Percentiles rank a stretch among this genome's conserved stretches.
Conservation (phyloP, 2,888 invertebrate species). For the Idaea biselata region DNA sequence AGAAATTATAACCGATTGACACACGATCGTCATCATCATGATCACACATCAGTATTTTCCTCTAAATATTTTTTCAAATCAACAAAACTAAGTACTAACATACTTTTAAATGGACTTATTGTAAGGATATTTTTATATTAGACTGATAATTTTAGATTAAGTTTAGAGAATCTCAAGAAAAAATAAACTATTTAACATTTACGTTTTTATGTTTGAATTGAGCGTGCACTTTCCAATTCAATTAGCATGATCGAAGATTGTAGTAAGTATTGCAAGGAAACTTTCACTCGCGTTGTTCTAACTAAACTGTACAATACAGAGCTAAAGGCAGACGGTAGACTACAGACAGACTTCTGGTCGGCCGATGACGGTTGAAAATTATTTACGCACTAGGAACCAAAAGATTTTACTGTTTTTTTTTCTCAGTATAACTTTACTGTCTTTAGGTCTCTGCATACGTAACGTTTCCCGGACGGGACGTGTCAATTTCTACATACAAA, state of each 20-base stretch:
- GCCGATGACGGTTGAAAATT: too few relatives aligned
- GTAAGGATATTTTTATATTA: slow-evolving; percentile 33
- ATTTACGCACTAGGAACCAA: too few relatives aligned
- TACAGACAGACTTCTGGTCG: too few relatives aligned
- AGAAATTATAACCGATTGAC: too few relatives aligned
- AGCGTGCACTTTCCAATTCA: slow-evolving; percentile 17
- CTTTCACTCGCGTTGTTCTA: slow-evolving; percentile 21
- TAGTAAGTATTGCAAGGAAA: slow-evolving; percentile 7
- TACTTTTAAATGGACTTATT: background rate
- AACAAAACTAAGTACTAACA: background rate
- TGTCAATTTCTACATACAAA: too few relatives aligned
- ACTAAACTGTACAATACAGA: slow-evolving; percentile 5
- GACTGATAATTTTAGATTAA: slow-evolving; percentile 49
- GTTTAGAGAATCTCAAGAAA: slow-evolving; percentile 37
- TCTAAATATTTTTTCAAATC: background rate
- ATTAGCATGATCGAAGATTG: slow-evolving; percentile 14
- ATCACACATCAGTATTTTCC: too few relatives aligned
- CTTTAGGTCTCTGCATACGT: too few relatives aligned
- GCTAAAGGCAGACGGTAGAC: background rate
- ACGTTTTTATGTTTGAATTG: slow-evolving; percentile 16
- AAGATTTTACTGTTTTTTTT: too few relatives aligned
- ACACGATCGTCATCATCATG: too few relatives aligned
- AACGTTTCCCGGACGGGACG: too few relatives aligned
- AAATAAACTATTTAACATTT: slow-evolving; percentile 30
- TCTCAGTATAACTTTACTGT: too few relatives aligned